phyloP scores from a whole-genome alignment of 1,140 invertebrate genomes.

The Homarus americanus region DNA sequence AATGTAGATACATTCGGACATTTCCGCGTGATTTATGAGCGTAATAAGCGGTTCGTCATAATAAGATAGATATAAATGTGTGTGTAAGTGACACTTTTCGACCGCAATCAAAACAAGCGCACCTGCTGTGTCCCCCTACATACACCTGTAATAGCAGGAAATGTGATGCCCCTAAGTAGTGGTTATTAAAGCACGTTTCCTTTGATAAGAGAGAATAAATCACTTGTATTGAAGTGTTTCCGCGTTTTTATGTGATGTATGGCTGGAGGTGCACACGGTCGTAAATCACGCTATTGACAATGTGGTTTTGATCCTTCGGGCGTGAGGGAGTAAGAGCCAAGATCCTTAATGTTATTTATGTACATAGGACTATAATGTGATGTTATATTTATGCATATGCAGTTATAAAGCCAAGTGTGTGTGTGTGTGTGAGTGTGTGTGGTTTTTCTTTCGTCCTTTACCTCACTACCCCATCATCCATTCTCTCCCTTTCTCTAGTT shows the following conservation, averaged over 20 bases:
- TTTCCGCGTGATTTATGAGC: background rate
- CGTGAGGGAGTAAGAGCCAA: background rate
- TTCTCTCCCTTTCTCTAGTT: no score
- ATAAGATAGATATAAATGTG: background rate
- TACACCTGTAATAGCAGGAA: background rate
- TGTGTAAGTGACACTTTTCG: background rate
- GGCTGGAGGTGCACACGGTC: background rate
- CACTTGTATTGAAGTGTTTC: background rate
- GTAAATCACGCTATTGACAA: background rate
- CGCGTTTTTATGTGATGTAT: background rate
- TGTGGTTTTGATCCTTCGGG: background rate
- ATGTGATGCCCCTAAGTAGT: background rate
- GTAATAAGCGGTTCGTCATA: background rate
- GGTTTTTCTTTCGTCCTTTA: background rate
- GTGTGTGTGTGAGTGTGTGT: background rate
- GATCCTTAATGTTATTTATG: no score
- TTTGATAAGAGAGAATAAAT: background rate
- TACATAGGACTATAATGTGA: no score
- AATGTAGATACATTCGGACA: background rate
- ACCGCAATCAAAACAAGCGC: background rate
- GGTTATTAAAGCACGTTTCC: background rate
- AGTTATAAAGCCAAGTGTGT: background rate
- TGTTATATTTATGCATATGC: no score
- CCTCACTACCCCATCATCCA: background rate
- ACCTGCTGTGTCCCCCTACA: background rate